Evolutionary conservation across 1,140 invertebrate genomes (phyloP).

Genomic region (Drosophila teissieri): DNA sequence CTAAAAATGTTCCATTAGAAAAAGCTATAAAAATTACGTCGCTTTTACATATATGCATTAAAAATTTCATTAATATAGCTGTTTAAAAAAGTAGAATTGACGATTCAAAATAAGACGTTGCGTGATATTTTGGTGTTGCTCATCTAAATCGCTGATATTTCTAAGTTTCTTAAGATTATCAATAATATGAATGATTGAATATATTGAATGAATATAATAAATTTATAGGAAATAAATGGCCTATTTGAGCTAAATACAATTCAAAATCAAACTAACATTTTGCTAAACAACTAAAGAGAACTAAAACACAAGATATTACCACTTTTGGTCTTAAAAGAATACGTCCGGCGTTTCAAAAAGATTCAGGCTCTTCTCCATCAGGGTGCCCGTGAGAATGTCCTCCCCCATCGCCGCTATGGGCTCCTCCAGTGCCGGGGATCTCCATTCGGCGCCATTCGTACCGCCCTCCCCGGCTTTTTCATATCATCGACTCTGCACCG

Average conservation of each 20-base stretch:
- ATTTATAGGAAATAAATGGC: neutral
- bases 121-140: too few species aligned
- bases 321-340: neutral
- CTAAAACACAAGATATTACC: neutral
- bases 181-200: neutral
- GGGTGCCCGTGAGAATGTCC: neutral
- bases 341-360: too few species aligned
- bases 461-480: conserved; percentile 52
- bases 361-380: neutral
- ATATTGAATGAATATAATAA: neutral
- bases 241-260: neutral
- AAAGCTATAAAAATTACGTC: too few species aligned
- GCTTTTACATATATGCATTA: too few species aligned
- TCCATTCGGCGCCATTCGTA: conserved; percentile 7
- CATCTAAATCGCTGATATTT: too few species aligned
- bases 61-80: too few species aligned
- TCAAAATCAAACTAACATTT: neutral
- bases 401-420: too few species aligned
- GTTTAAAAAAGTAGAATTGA: too few species aligned
- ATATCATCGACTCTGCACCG: conserved; percentile 92
- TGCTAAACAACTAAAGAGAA: neutral
- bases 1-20: too few species aligned
- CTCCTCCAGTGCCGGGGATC: conserved; percentile 18
- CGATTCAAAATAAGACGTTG: too few species aligned
- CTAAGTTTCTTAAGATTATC: too few species aligned